Evolutionary conservation across 2,113 vertebrate species (phyloP).

Genomic region (Leptobrachium ailaonicum): DNA sequence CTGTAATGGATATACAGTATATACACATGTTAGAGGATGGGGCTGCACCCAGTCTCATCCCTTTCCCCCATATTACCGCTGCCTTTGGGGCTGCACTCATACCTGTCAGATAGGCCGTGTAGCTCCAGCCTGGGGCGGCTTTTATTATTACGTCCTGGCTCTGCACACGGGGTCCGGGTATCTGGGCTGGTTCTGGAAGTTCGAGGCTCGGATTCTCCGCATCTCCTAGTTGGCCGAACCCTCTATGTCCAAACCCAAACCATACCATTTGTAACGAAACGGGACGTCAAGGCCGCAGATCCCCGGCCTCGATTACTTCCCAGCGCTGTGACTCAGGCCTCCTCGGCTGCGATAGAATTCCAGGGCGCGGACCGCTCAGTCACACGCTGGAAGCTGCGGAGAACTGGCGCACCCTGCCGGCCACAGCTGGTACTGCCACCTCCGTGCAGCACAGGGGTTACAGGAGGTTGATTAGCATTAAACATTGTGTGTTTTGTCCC

Average conservation of each 20-base stretch:
- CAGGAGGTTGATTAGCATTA: too few relatives aligned
- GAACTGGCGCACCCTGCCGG: neutral
- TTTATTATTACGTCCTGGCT: neutral
- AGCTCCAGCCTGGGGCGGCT: constrained; percentile 68
- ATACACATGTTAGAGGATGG: neutral
- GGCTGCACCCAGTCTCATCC: too few relatives aligned
- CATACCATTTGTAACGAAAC: constrained; percentile 54
- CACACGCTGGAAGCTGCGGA: neutral
- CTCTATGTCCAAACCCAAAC: constrained; percentile 82
- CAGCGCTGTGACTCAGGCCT: neutral
- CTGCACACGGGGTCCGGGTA: neutral
- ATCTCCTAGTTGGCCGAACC: constrained; percentile 71
- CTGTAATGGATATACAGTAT: too few relatives aligned
- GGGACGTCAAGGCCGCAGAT: neutral
- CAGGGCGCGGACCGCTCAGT: neutral
- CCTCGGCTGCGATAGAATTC: neutral
- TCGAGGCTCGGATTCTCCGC: neutral
- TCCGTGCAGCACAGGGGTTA: too few relatives aligned
- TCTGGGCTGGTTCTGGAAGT: neutral
- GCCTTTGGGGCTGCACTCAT: neutral
- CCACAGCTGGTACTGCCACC: neutral
- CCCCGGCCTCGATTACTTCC: neutral
- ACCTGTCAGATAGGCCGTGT: constrained; percentile 60
- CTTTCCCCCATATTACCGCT: too few relatives aligned
- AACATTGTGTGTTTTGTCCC: too few relatives aligned